These are phyloP conservation scores for Craseonycteris thonglongyai DNA, from an alignment of 2,113 vertebrate genomes.

Conservation along the genomic window DNA sequence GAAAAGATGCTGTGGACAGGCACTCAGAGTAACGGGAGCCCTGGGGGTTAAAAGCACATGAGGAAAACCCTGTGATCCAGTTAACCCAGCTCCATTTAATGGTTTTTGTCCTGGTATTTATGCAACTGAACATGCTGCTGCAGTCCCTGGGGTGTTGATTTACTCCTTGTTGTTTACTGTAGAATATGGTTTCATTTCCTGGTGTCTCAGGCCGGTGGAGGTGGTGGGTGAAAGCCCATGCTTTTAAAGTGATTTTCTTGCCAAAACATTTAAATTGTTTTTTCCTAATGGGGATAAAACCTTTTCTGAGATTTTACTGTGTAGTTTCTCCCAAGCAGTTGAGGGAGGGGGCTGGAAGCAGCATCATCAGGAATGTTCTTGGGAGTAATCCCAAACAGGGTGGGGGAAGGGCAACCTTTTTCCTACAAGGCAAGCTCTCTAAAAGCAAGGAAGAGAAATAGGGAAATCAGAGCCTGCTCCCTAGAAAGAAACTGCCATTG, in stretches of 20 bases:
- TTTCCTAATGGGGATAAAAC: conserved; percentile 20
- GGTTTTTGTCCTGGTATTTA: conserved; percentile 3
- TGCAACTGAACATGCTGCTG: not conserved
- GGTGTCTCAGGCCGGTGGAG: not conserved
- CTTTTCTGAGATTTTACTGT: conserved; percentile 40
- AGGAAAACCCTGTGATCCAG: not conserved
- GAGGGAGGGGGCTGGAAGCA: not conserved
- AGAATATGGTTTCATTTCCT: conserved; percentile 39
- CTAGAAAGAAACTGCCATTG: not conserved
- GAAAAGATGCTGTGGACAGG: not conserved
- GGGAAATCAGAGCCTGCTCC: conserved; percentile 20
- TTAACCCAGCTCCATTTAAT: conserved; percentile 23
- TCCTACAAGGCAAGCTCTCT: not conserved
- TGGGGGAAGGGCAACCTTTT: not conserved
- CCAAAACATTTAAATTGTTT: conserved; percentile 51
- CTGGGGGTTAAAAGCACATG: not conserved
- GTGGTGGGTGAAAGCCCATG: conserved; percentile 20
- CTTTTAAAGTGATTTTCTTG: conserved; percentile 60
- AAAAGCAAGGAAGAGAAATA: conserved; percentile 4
- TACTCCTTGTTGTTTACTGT: conserved; percentile 20
- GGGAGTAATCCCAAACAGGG: not conserved
- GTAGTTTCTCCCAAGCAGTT: conserved; percentile 29
- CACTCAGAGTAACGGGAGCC: not conserved
- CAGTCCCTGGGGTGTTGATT: conserved; percentile 3
- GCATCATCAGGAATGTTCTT: conserved; percentile 32